phyloP scores from a whole-genome alignment of 2,888 invertebrate species.

The Pteria penguin region DNA sequence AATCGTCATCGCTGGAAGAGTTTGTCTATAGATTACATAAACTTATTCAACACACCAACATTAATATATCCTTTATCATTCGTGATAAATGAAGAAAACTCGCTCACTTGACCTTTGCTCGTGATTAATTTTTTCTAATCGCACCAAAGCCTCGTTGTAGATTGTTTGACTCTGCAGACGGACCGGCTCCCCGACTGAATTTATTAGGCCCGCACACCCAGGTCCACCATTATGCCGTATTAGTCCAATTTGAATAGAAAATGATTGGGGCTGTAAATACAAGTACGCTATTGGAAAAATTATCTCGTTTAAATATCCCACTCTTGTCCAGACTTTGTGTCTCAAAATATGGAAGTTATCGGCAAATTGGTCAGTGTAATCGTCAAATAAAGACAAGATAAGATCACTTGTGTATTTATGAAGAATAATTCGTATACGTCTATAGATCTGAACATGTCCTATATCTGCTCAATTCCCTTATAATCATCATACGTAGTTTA shows the following conservation, averaged over 20 bases:
- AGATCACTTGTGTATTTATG: not conserved
- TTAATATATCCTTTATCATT: conserved; percentile 3
- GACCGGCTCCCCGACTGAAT: not conserved
- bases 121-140: conserved; percentile 13
- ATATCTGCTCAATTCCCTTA: too few relatives aligned
- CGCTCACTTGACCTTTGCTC: conserved; percentile 10
- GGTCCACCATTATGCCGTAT: not conserved
- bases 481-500: too few relatives aligned
- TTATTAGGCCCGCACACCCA: not conserved
- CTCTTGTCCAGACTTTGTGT: not conserved
- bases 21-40: conserved; percentile 12
- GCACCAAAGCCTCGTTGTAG: not conserved
- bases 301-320: conserved; percentile 11
- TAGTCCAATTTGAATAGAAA: not conserved
- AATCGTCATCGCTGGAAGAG: conserved; percentile 1
- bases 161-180: not conserved
- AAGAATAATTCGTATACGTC: not conserved
- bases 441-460: too few relatives aligned
- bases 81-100: conserved; percentile 2
- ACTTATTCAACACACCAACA: not conserved
- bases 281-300: not conserved
- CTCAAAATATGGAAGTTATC: not conserved
- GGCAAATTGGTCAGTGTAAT: not conserved
- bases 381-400: not conserved
- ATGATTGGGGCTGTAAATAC: conserved; percentile 3